Percentiles rank a stretch among this genome's conserved stretches.
phyloP scores from a whole-genome alignment of 2,888 invertebrate species.

The Allophyes oxyacanthae region DNA sequence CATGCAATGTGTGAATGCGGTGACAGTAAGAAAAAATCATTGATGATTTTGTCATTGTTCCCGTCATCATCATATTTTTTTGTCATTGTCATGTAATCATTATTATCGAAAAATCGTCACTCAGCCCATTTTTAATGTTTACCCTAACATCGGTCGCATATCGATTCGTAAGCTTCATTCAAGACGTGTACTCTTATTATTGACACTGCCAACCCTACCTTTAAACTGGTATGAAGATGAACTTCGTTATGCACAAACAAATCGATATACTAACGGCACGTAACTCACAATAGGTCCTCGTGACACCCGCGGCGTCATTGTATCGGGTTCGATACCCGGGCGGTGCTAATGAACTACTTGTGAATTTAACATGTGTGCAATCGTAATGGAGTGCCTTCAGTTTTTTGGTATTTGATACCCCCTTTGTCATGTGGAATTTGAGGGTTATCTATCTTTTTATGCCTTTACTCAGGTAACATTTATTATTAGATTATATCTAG shows the following conservation, averaged over 20 bases:
- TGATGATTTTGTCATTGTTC: too few species aligned
- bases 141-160: too few species aligned
- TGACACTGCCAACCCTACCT: slow-evolving; percentile 19
- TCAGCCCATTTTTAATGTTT: too few species aligned
- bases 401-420: slow-evolving; percentile 12
- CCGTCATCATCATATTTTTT: too few species aligned
- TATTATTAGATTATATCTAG: too few species aligned
- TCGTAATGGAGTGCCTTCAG: slow-evolving; percentile 13
- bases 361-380: slow-evolving; percentile 53
- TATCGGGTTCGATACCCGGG: slow-evolving; percentile 58
- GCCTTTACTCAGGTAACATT: too few species aligned
- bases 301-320: slow-evolving; percentile 65
- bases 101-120: too few species aligned
- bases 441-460: too few species aligned
- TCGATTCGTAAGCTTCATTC: neutral
- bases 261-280: slow-evolving; percentile 45
- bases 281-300: slow-evolving; percentile 49
- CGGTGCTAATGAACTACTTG: slow-evolving; percentile 54
- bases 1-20: too few species aligned
- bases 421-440: neutral
- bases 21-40: too few species aligned
- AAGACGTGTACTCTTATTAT: neutral
- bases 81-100: too few species aligned
- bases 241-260: slow-evolving; percentile 37
- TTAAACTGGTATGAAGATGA: neutral